Base-by-base conservation (phyloP, 2,797 vertebrate genomes). In the Ceryle rudis region DNA sequence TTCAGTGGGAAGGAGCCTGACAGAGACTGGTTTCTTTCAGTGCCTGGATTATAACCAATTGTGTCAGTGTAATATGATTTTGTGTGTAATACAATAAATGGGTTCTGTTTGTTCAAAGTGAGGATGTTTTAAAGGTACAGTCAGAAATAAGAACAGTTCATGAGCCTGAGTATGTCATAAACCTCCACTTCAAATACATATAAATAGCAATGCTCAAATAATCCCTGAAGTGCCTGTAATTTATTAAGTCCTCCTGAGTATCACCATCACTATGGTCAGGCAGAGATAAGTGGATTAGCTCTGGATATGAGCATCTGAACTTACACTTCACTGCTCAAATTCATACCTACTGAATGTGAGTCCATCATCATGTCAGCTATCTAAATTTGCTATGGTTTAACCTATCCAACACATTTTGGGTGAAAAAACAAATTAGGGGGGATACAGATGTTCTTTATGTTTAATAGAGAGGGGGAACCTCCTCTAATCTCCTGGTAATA, bases 221-320 rank as follows among this genome's bases (percentile, higher is more conserved):
- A 85, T 92, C 89, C 78, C 92, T 91, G 54, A 91, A 95, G 60
- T 94, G 67, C 31, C 78, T 80, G 71, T 82, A 92, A 67, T 89
- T 93, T 93, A 80, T 60, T 90, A 78, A 89, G 86, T 87, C 28
- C 31, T 89, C 54, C 70, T 47, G 20, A 93, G 86, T 82, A 90
- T 94, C 78, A 67, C 55, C 28, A 6, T 93, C 78, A 67, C 95
- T 93, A 47, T 87, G 95, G 95, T 61, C 90, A 94, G 86, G 60
- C 92, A 94, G 86, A 92, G 96, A 96, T 97, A 97, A 97, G 83
- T 95, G 95, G 89, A 95, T 97, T 96, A 94, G 93, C 95, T 97
- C 92, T 94, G 90, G 93, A 66, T 94, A 94, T 61, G 88, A 93
- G 79, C 90, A 80, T 85, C 67, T 71, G 71, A 92, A 96, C 16